Percentiles rank a stretch among this genome's conserved stretches.
These are phyloP conservation scores for Dufourea novaeangliae DNA, from an alignment of 1,140 invertebrate species.

Conservation along the genomic window DNA sequence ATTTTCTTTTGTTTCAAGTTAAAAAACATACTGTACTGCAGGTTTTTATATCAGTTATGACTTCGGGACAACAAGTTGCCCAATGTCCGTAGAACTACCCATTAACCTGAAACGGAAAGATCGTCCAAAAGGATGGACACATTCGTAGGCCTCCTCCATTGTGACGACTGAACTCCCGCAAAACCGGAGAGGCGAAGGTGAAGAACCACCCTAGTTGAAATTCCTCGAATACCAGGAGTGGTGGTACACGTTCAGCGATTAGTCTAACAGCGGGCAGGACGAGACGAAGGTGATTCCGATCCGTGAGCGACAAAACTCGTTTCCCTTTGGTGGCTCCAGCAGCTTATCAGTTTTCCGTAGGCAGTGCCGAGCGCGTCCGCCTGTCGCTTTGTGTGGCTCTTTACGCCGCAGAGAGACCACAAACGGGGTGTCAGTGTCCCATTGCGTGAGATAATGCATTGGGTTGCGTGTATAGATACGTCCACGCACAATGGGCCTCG, in stretches of 20 bases:
- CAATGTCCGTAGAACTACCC: no score
- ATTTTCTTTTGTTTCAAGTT: no score
- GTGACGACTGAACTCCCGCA: no score
- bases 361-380: slow-evolving; percentile 46
- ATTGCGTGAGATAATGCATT: slow-evolving; percentile 72
- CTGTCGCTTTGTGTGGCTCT: slow-evolving; percentile 65
- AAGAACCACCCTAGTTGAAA: not conserved
- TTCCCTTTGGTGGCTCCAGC: slow-evolving; percentile 18
- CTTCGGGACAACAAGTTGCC: no score
- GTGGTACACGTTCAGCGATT: slow-evolving; percentile 14
- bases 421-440: slow-evolving; percentile 73
- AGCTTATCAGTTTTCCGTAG: slow-evolving; percentile 66
- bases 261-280: slow-evolving; percentile 12
- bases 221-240: not conserved
- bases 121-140: no score
- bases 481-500: slow-evolving; percentile 68
- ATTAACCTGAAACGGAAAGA: no score
- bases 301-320: slow-evolving; percentile 39
- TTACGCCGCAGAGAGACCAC: slow-evolving; percentile 68
- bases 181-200: not conserved
- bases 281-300: slow-evolving; percentile 14
- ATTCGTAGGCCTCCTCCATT: no score
- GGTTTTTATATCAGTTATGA: no score
- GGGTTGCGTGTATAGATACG: slow-evolving; percentile 62
- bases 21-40: no score